phyloP scores from a whole-genome alignment of 2,113 vertebrate genomes.

The Petrocephalus zakoni region DNA sequence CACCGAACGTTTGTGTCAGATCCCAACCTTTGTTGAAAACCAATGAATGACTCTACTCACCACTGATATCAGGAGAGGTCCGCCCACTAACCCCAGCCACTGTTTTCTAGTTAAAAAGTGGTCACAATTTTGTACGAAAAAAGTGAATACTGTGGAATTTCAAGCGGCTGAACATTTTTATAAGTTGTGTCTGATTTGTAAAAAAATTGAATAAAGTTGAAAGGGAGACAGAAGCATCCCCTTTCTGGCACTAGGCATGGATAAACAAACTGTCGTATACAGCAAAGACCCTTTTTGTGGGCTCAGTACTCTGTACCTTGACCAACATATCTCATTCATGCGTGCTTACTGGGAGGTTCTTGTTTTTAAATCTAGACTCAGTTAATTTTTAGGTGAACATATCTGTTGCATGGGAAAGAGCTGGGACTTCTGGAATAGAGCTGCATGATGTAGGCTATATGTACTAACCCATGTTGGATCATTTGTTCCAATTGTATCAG shows the following conservation, averaged over 20 bases:
- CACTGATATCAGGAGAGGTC: slow-evolving; percentile 8
- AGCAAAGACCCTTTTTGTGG: slow-evolving; percentile 50
- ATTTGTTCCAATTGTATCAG: slow-evolving; percentile 64
- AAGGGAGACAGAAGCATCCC: slow-evolving; percentile 31
- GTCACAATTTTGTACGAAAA: slow-evolving; percentile 69
- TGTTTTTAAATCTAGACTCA: slow-evolving; percentile 61
- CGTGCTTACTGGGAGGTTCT: slow-evolving; percentile 63
- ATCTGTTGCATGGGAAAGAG: slow-evolving; percentile 83
- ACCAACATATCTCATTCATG: slow-evolving; percentile 59
- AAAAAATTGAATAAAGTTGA: slow-evolving; percentile 25
- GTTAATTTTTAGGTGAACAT: slow-evolving; percentile 69
- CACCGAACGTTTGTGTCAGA: background rate
- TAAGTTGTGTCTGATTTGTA: slow-evolving; percentile 68
- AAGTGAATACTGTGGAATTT: slow-evolving; percentile 63
- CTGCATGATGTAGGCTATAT: slow-evolving; percentile 83
- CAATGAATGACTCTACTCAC: slow-evolving; percentile 12
- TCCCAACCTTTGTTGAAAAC: slow-evolving; percentile 6
- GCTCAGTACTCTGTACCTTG: slow-evolving; percentile 53
- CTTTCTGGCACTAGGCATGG: slow-evolving; percentile 62
- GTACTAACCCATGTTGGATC: slow-evolving; percentile 71
- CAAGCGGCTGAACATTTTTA: slow-evolving; percentile 64
- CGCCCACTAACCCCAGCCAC: slow-evolving; percentile 2
- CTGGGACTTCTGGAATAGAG: slow-evolving; percentile 71
- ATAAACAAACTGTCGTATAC: slow-evolving; percentile 54
- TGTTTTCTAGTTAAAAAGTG: slow-evolving; percentile 58